A percentile compares a stretch with the other conserved stretches of the same genome.
Conservation (phyloP, 2,113 vertebrate species). For the Corythaeola cristata region DNA sequence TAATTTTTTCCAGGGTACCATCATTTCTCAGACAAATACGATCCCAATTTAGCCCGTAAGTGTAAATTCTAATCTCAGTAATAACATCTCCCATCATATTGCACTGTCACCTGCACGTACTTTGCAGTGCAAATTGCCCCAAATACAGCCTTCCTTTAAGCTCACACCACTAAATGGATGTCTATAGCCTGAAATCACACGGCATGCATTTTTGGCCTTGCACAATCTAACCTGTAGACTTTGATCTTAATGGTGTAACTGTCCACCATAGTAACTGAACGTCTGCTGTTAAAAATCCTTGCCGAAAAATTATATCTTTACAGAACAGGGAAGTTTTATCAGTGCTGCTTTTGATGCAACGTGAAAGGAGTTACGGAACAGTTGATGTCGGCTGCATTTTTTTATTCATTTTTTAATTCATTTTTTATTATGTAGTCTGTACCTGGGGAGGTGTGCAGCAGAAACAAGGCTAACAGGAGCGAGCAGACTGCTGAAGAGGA, state of each 20-base stretch:
- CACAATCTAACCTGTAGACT: background rate
- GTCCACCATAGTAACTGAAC: background rate
- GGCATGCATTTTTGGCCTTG: background rate
- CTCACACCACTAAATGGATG: background rate
- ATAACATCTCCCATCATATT: background rate
- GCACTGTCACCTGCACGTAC: background rate
- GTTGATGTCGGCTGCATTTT: background rate
- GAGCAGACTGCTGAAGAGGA: background rate
- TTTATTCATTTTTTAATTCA: no score
- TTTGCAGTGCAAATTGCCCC: constrained; percentile 10
- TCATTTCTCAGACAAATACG: background rate
- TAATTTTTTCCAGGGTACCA: background rate
- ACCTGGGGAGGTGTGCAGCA: background rate
- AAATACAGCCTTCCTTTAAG: background rate
- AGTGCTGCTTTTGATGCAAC: background rate
- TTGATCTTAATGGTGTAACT: background rate
- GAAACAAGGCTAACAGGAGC: background rate
- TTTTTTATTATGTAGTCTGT: background rate
- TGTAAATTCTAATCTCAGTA: constrained; percentile 29
- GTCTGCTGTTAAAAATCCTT: background rate
- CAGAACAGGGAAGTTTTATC: background rate
- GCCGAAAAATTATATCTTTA: background rate
- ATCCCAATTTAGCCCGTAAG: background rate
- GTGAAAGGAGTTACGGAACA: background rate
- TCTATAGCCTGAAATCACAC: background rate